These are phyloP conservation scores for Anastrepha ludens DNA, from an alignment of 1,140 invertebrate species.

Conservation along the genomic window DNA sequence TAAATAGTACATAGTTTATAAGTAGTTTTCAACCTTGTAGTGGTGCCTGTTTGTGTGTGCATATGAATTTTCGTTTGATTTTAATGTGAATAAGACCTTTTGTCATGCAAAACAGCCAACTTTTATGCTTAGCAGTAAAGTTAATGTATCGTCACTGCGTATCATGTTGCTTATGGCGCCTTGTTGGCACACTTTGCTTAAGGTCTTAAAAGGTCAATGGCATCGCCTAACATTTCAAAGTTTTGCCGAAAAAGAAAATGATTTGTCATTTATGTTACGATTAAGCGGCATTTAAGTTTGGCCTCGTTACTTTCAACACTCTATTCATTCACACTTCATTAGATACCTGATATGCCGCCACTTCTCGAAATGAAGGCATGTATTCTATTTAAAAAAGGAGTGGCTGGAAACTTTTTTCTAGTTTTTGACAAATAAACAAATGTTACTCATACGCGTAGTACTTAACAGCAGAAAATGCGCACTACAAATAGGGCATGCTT, in stretches of 20 bases:
- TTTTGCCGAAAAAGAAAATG: neutral
- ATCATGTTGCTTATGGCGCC: neutral
- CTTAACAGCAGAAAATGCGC: no score
- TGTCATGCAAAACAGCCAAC: neutral
- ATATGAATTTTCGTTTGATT: neutral
- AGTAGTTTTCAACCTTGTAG: neutral
- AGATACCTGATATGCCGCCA: neutral
- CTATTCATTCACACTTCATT: neutral
- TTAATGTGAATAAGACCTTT: neutral
- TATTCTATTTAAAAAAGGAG: neutral
- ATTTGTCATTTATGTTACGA: neutral
- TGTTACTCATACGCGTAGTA: constrained; percentile 1
- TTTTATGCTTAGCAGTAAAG: constrained; percentile 18
- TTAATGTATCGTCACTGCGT: neutral
- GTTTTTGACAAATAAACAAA: neutral
- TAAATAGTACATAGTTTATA: neutral
- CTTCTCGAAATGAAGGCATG: neutral
- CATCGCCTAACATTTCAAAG: neutral
- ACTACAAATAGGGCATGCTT: no score
- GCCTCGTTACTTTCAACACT: no score
- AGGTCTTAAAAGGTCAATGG: neutral
- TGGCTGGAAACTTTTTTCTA: neutral
- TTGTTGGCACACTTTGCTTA: neutral
- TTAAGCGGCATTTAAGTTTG: neutral
- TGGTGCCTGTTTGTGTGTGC: neutral